Evolutionary conservation across 2,797 vertebrate species (phyloP), one percentile per base, ranked within the genome.

Genomic region (Hirundo rustica): DNA sequence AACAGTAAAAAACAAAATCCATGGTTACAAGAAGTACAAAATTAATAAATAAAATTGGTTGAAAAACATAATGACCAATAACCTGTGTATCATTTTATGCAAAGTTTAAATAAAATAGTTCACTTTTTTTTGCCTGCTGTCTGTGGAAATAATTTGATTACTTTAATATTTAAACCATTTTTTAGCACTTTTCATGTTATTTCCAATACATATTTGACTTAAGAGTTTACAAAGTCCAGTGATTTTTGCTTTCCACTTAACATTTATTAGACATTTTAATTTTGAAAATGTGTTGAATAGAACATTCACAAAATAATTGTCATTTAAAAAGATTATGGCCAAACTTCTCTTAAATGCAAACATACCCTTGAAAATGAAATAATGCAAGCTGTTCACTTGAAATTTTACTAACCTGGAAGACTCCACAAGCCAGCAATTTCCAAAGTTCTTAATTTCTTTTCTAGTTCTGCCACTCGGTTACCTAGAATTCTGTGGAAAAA

Each of bases 371-470:
- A 86, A 95, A 92, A 71, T 27, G 23, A 73, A 73, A 62, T 16
- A 88, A 88, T 29, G 38, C 32, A 86, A 82, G 27, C 5, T 60
- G n/a, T 48, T 79, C n/a, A 73, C 40, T 57, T 72, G 30, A 91
- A 85, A 74, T 92, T 93, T 74, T 84, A 92, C 97, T 96, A 93
- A 99, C 99, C 99, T 98, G 99, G 99, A 67, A 99, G 98, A 97
- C 99, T 99, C 99, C 99, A 99, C 92, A 99, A 98, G 68, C 99
- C 99, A 88, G 99, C 99, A 45, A 99, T 98, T 97, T 99, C 99
- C 92, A 99, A 97, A n/a, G 99, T 98, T 97, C 99, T 99, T 57
- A 99, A 97, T 93, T 99, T 99, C 96, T 98, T 99, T 96, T 99
- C 99, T 92, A 99, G 96, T 96, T 99, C 99, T 60, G 99, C 98